Evolutionary conservation across 2,113 vertebrate genomes (phyloP), one percentile per base, ranked within the genome.

Genomic region (Datnioides undecimradiatus): DNA sequence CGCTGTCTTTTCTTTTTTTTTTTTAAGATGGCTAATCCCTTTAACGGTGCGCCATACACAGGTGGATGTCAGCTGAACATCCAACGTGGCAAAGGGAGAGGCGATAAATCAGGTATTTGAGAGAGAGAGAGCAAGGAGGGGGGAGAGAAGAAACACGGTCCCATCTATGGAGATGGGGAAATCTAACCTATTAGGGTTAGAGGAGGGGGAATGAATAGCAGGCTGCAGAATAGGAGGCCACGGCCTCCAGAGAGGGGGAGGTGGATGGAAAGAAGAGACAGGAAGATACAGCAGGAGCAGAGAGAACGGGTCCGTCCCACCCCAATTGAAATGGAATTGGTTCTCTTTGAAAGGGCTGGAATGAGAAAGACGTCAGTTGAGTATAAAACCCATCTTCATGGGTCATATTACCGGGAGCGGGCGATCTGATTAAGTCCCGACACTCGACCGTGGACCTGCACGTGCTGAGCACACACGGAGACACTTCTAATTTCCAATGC

Each of bases 31-130:
- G 57, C 48, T 67, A 82, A 88, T 87, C 51, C 54, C 43, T 87
- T 54, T 91, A 82, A 91, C 43, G 43, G 68, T 79, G 84, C 78
- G 83, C 60, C 74, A 78, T 57, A 14, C 70, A 70, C 79, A 72
- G 73, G 68, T 82, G 48, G 68, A 77, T 51, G 54, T 80, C 54
- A 72, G 38, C 41, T 23, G 14, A 25, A 64, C 45, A 33, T 51
- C 66, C 59, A 66, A 66, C 52, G 25, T 36, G 59, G 51, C 27
- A 65, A 17, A 65, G 31, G 40, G 19, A 54, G 27, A 48, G 27
- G 11, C 1, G 70, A 45, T 65, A 57, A 84, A 82, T 71, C 70
- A 52, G 65, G 27, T 72, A 79, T 82, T 25, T 77, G 5, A 55
- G 21, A 23, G 9, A 48, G n/a, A n/a, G n/a, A n/a, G n/a, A n/a